These are phyloP conservation scores for Eumerus sabulonum DNA, from an alignment of 2,888 invertebrate species.

Conservation along the genomic window DNA sequence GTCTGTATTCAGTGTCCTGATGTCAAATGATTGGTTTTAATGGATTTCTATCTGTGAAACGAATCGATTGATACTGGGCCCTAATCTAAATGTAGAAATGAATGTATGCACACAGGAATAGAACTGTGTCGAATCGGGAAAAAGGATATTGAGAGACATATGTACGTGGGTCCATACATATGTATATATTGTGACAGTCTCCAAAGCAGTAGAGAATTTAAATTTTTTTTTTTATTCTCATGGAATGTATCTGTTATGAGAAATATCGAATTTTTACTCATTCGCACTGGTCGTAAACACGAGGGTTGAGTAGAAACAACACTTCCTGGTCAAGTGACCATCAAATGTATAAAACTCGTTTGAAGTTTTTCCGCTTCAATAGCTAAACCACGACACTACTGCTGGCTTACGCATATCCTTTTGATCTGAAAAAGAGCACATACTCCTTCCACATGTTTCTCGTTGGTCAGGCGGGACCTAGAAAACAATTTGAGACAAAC, in stretches of 20 bases:
- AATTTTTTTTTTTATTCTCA: too few species aligned
- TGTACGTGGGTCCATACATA: too few species aligned
- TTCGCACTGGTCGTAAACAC: background rate
- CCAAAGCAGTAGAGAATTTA: too few species aligned
- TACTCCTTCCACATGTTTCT: constrained; percentile 58
- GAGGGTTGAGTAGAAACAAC: constrained; percentile 45
- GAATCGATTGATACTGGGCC: constrained; percentile 74
- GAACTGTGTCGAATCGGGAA: constrained; percentile 44
- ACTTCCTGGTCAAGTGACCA: constrained; percentile 58
- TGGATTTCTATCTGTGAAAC: constrained; percentile 79
- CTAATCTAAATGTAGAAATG: constrained; percentile 41
- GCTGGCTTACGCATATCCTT: constrained; percentile 59
- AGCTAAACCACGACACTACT: too few species aligned
- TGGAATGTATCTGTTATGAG: too few species aligned
- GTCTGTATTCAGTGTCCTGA: constrained; percentile 78
- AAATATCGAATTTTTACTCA: too few species aligned
- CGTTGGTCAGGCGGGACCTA: constrained; percentile 49
- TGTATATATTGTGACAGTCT: too few species aligned
- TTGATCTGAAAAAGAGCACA: constrained; percentile 57
- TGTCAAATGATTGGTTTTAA: constrained; percentile 79
- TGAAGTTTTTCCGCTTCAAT: constrained; percentile 62
- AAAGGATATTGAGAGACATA: too few species aligned
- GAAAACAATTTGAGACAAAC: constrained; percentile 13
- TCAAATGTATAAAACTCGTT: constrained; percentile 30
- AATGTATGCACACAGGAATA: constrained; percentile 27